These are phyloP conservation scores for Listronotus bonariensis DNA, from an alignment of 1,140 invertebrate species.

Conservation along the genomic window DNA sequence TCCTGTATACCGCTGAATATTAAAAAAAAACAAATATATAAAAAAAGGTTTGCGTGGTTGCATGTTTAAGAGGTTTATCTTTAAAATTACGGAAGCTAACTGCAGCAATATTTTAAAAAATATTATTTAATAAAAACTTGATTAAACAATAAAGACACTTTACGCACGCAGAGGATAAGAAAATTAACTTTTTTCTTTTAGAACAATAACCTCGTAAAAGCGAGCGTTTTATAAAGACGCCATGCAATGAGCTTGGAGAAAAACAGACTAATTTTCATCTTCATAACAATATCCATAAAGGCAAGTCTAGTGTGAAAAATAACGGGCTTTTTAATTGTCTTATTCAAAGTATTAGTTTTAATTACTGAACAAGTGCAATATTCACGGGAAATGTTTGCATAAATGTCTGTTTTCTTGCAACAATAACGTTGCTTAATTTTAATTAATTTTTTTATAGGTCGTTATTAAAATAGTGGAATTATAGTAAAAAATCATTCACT, in stretches of 20 bases:
- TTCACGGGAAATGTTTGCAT: no score
- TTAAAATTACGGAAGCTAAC: background rate
- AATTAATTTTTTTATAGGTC: no score
- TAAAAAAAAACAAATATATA: no score
- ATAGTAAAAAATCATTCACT: no score
- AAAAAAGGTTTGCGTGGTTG: no score
- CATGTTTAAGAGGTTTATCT: background rate
- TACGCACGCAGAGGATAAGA: conserved; percentile 1
- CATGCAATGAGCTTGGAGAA: background rate
- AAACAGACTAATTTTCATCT: conserved; percentile 21
- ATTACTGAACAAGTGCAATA: background rate
- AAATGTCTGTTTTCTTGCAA: no score
- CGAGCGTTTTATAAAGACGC: conserved; percentile 7
- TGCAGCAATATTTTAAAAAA: conserved; percentile 3
- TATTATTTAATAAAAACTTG: conserved; percentile 21
- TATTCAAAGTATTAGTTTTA: conserved; percentile 15
- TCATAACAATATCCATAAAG: conserved; percentile 17
- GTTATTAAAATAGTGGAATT: no score
- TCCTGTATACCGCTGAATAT: no score
- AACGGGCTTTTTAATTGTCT: conserved; percentile 19
- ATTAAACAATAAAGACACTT: conserved; percentile 24
- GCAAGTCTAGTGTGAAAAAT: conserved; percentile 17
- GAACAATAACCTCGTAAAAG: conserved; percentile 13
- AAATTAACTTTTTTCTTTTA: conserved; percentile 13
- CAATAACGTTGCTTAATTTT: no score